Base-by-base conservation (phyloP, 2,797 vertebrate genomes). In the Momotus momota region DNA sequence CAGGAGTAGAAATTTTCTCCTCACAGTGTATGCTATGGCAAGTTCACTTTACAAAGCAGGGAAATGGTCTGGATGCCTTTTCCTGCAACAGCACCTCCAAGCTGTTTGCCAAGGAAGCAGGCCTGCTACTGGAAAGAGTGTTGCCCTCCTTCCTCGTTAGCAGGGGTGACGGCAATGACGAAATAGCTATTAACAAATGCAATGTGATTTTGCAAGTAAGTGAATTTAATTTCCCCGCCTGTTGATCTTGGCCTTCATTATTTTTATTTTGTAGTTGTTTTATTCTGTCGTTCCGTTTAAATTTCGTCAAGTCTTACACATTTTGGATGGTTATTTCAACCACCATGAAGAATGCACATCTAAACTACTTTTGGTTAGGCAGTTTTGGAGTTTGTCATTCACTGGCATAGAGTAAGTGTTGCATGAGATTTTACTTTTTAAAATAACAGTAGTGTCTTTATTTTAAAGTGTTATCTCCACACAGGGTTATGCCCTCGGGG, bases 11-110 rank as follows among this genome's bases (percentile, higher is more conserved):
- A 14, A 33, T 54, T 89, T 57, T 38, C 33, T 75, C 20, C 18
- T 84, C 23, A 12, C 0, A 1, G 14, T 2, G 1, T 6, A 2
- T 40, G 7, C 41, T 72, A 1, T 15, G 22, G 54, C 22, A 84
- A 73, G 46, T 38, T 74, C 13, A 8, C n/a, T 71, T 78, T 45
- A 45, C 33, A 51, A 60, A 40, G 19, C 33, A 21, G 10, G 12
- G 10, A 4, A 58, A 6, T 0, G 2, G 4, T 71, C 52, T 60
- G 52, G 52, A 69, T 84, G 45, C 25, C 10, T 7, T 71, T 62
- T 87, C 25, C 19, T 73, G n/a, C 7, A 46, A 38, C 41, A 31
- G 58, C 18, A 29, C 4, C 62, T 82, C 35, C 33, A n/a, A 40
- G 16, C 19, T 51, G 7, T 73, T 87, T 26, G 7, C 33, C 11